A percentile compares a stretch with the other conserved stretches of the same genome.
Conservation (phyloP, 2,888 invertebrate species). For the Polyommatus iphigenia region DNA sequence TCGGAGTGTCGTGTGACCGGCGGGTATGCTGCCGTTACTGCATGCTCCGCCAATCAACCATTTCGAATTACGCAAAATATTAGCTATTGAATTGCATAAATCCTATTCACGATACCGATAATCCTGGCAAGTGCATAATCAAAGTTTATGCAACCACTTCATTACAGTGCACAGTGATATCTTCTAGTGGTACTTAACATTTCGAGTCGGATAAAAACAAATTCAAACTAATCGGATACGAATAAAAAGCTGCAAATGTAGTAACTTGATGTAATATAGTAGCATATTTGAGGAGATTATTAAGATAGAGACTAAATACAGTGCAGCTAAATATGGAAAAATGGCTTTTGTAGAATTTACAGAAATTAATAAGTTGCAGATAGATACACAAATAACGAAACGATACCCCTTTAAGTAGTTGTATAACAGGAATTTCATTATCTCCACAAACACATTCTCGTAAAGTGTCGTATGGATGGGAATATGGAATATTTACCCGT, state of each 20-base stretch:
- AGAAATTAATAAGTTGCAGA: background rate
- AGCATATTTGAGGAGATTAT: background rate
- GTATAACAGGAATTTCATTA: conserved; percentile 24
- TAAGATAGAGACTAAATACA: background rate
- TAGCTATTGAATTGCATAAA: conserved; percentile 17
- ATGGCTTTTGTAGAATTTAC: background rate
- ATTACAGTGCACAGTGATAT: conserved; percentile 10
- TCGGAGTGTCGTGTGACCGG: conserved; percentile 65
- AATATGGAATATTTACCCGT: conserved; percentile 28
- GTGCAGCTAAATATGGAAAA: background rate
- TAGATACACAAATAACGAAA: background rate
- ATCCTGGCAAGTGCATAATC: conserved; percentile 26
- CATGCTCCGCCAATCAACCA: conserved; percentile 65
- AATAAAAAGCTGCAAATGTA: background rate
- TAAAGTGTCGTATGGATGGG: conserved; percentile 3
- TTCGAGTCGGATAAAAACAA: background rate
- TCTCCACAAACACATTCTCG: background rate
- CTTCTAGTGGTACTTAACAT: background rate
- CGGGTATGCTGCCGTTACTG: conserved; percentile 70
- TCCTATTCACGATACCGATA: background rate
- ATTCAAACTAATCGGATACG: background rate
- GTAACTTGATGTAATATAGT: background rate
- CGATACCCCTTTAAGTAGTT: conserved; percentile 2
- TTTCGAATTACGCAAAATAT: conserved; percentile 56
- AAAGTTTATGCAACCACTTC: background rate